A percentile compares a stretch with the other conserved stretches of the same genome.
Conservation (phyloP, 1,140 invertebrate genomes). For the Pseudobourletiella spinata region DNA sequence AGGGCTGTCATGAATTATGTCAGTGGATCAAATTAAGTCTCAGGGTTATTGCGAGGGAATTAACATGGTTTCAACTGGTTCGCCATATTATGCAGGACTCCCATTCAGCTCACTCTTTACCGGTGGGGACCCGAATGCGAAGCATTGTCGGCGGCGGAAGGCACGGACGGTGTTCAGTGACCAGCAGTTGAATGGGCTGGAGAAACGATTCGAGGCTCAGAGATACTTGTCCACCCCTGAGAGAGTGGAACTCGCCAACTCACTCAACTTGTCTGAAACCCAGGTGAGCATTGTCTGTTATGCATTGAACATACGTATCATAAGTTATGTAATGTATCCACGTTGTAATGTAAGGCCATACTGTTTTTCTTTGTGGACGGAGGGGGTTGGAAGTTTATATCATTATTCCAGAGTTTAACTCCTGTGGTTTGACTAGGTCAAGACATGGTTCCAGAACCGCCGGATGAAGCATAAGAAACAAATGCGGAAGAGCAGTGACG, state of each 20-base stretch:
- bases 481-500: constrained; percentile 60
- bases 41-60: too few species aligned
- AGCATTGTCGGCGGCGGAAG: constrained; percentile 84
- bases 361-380: too few species aligned
- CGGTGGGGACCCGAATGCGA: constrained; percentile 51
- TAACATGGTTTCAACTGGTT: too few species aligned
- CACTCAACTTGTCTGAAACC: constrained; percentile 87
- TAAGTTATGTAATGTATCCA: too few species aligned
- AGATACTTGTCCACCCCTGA: constrained; percentile 96
- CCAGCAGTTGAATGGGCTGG: constrained; percentile 85
- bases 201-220: constrained; percentile 91
- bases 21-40: too few species aligned
- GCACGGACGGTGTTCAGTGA: constrained; percentile 97
- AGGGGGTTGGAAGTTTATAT: too few species aligned
- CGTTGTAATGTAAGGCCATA: too few species aligned
- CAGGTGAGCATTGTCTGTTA: too few species aligned
- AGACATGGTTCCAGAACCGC: constrained; percentile 96
- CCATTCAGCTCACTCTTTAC: constrained; percentile 63
- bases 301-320: too few species aligned
- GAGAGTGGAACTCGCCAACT: constrained; percentile 83
- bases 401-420: too few species aligned
- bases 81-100: constrained; percentile 53
- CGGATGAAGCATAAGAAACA: constrained; percentile 98
- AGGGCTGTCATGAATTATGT: too few species aligned
- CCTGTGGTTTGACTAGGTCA: too few species aligned